phyloP scores from a whole-genome alignment of 2,113 vertebrate genomes.

The Cyrtonyx montezumae region DNA sequence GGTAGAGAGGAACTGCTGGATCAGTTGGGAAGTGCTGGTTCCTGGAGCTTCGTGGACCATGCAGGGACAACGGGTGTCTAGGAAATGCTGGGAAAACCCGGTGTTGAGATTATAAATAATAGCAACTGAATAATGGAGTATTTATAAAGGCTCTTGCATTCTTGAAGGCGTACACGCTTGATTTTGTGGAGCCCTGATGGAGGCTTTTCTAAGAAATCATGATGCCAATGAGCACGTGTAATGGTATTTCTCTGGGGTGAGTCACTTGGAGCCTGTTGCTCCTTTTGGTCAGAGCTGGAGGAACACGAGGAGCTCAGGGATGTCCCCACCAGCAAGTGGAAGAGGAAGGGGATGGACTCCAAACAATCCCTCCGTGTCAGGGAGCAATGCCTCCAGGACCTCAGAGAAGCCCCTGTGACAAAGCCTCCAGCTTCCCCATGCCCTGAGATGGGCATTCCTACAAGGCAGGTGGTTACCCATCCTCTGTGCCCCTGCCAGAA shows the following conservation, averaged over 20 bases:
- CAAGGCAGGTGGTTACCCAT: not conserved
- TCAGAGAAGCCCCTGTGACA: not conserved
- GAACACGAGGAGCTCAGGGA: not conserved
- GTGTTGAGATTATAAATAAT: not conserved
- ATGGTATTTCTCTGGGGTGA: not conserved
- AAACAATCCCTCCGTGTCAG: not conserved
- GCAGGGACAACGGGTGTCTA: not conserved
- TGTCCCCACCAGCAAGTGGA: not conserved
- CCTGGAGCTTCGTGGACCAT: not conserved
- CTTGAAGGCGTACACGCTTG: not conserved
- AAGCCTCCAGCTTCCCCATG: not conserved
- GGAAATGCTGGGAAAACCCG: not conserved
- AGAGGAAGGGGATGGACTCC: not conserved
- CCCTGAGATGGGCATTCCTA: not conserved
- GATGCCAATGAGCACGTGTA: accelerated
- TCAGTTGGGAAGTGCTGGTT: not conserved
- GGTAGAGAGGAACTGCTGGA: not conserved
- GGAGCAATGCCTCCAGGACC: not conserved
- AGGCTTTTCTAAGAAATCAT: not conserved
- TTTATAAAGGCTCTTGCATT: not conserved
- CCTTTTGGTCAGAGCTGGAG: not conserved
- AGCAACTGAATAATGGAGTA: accelerated
- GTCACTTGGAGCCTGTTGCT: not conserved
- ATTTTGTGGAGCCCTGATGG: not conserved
- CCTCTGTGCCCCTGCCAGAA: accelerated